Evolutionary conservation across 2,113 vertebrate species (phyloP).

Genomic region (Periophthalmodon schlosseri): DNA sequence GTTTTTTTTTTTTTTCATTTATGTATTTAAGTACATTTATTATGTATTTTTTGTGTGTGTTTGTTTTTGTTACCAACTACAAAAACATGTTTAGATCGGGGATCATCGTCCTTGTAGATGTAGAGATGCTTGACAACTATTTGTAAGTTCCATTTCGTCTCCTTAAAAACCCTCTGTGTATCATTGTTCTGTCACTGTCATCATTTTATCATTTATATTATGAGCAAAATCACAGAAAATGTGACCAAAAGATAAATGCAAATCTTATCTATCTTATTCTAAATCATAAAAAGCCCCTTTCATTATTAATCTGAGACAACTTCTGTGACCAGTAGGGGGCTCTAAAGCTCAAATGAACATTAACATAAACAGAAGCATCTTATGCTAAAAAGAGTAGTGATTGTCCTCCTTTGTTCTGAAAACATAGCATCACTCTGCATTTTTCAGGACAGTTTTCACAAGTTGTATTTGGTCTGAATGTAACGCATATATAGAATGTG

Average conservation of each 20-base stretch:
- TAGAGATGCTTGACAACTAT: slow-evolving; percentile 80
- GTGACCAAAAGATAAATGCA: background rate
- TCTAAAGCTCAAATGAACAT: background rate
- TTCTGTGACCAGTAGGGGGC: background rate
- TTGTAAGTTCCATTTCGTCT: slow-evolving; percentile 79
- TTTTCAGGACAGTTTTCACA: no score
- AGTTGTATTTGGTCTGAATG: no score
- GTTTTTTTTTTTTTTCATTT: background rate
- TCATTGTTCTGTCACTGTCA: slow-evolving; percentile 17
- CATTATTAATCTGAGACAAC: background rate
- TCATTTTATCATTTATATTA: background rate
- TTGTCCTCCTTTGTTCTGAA: no score
- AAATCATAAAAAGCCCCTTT: background rate
- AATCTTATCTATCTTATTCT: background rate
- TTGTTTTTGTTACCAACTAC: slow-evolving; percentile 45
- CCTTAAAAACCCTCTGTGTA: slow-evolving; percentile 40
- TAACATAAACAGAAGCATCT: background rate
- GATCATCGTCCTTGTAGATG: slow-evolving; percentile 85
- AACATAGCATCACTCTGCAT: no score
- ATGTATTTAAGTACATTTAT: slow-evolving; percentile 10
- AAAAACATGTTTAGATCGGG: slow-evolving; percentile 77
- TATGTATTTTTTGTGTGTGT: slow-evolving; percentile 24
- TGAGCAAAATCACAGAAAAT: background rate
- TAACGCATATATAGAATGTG: no score
- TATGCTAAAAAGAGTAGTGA: background rate